These are phyloP conservation scores for Pelodiscus sinensis DNA, from an alignment of 2,113 vertebrate species.

Conservation along the genomic window DNA sequence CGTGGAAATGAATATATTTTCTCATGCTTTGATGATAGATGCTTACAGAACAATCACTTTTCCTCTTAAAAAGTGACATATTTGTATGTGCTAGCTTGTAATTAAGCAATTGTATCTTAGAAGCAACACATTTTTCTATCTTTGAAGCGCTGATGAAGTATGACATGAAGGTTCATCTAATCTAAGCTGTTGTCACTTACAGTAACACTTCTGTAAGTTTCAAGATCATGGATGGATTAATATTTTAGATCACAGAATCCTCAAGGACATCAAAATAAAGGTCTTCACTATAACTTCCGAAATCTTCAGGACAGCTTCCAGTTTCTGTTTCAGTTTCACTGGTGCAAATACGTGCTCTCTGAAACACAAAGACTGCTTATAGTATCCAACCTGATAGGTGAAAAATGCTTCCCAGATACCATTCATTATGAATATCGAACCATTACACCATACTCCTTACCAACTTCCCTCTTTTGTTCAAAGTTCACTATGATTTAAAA, in stretches of 20 bases:
- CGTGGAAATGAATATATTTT: neutral
- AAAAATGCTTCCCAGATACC: neutral
- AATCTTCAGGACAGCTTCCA: neutral
- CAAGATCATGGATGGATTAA: neutral
- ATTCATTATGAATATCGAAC: neutral
- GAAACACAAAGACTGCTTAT: neutral
- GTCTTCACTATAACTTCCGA: neutral
- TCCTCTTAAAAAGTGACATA: neutral
- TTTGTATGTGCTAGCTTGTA: neutral
- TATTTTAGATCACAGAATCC: slow-evolving; percentile 26
- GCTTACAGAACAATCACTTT: neutral
- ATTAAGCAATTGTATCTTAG: neutral
- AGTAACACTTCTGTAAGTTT: neutral
- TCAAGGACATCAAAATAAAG: neutral
- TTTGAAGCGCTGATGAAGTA: neutral
- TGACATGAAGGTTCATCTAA: neutral
- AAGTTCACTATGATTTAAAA: neutral
- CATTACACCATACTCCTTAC: neutral
- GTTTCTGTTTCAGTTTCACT: neutral
- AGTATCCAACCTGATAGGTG: neutral
- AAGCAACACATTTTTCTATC: neutral
- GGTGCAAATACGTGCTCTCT: slow-evolving; percentile 56
- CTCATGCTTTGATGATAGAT: neutral
- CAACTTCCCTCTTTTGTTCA: neutral
- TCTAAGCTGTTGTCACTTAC: neutral